A percentile compares a stretch with the other conserved stretches of the same genome.
phyloP scores from a whole-genome alignment of 2,888 invertebrate genomes.

The Lomographa bimaculata region DNA sequence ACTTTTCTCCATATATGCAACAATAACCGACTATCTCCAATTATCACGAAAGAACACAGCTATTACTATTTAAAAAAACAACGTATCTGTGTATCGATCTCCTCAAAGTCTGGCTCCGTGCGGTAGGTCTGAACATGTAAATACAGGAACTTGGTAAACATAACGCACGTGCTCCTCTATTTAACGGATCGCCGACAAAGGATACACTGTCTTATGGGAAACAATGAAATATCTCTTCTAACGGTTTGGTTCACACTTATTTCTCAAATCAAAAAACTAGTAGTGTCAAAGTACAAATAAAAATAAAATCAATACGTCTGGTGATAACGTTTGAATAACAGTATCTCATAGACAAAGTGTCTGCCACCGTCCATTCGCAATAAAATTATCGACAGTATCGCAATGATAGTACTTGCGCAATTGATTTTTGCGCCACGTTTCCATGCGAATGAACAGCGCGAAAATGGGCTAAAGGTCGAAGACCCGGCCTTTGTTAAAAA shows the following conservation, averaged over 20 bases:
- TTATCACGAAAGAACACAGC: constrained; percentile 45
- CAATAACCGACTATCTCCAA: constrained; percentile 42
- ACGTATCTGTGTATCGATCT: constrained; percentile 33
- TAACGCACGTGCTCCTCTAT: constrained; percentile 52
- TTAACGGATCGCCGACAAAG: constrained; percentile 51
- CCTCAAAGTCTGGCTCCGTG: constrained; percentile 43
- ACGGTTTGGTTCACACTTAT: constrained; percentile 25
- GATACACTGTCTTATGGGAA: constrained; percentile 41
- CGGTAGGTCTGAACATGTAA: constrained; percentile 61
- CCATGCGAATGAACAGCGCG: constrained; percentile 30
- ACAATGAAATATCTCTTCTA: constrained; percentile 27
- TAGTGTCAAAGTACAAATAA: neutral
- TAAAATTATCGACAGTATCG: constrained; percentile 41
- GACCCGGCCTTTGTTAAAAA: constrained; percentile 54
- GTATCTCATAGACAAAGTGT: constrained; percentile 30
- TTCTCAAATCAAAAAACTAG: neutral
- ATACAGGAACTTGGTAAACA: constrained; percentile 54
- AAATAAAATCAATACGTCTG: too few relatives aligned
- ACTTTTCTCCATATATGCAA: constrained; percentile 40
- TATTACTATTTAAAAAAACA: constrained; percentile 35
- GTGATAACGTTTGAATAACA: too few relatives aligned
- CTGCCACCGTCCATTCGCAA: constrained; percentile 24
- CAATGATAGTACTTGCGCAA: constrained; percentile 47
- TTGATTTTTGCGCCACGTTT: constrained; percentile 33
- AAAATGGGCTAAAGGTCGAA: constrained; percentile 66